Percentiles rank a stretch among this genome's conserved stretches.
Evolutionary conservation across 2,113 vertebrate species (phyloP).

Genomic region (Eptesicus fuscus): DNA sequence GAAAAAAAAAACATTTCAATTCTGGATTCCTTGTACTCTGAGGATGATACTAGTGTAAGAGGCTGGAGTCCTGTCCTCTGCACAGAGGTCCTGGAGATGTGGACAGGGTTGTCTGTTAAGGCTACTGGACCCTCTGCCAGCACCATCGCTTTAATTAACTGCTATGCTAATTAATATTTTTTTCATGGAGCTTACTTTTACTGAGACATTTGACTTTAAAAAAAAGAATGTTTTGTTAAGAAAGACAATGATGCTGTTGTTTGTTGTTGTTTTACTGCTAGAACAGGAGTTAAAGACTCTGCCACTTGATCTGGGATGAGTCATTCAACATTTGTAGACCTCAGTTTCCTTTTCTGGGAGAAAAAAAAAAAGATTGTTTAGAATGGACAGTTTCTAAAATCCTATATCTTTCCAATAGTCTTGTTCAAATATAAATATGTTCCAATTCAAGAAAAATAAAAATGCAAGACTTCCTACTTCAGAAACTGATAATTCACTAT

Average conservation of each 20-base stretch:
- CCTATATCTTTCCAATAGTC: not conserved
- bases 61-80: not conserved
- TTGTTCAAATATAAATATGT: slow-evolving; percentile 1
- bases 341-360: not conserved
- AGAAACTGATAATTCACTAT: not conserved
- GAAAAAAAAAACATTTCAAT: not conserved
- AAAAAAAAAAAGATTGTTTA: not conserved
- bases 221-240: not conserved
- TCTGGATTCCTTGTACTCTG: not conserved
- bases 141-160: not conserved
- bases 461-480: not conserved
- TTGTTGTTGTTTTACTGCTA: not conserved
- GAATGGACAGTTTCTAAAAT: not conserved
- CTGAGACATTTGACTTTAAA: not conserved
- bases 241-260: not conserved
- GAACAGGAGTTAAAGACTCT: not conserved
- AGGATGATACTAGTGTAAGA: not conserved
- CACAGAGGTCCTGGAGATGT: not conserved
- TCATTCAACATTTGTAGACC: not conserved
- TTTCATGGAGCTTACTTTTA: not conserved
- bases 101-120: not conserved
- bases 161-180: not conserved
- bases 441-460: slow-evolving; percentile 22
- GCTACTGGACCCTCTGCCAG: not conserved
- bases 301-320: not conserved